Percentiles rank a stretch among this genome's conserved stretches.
phyloP scores from a whole-genome alignment of 2,113 vertebrate genomes.

The Megaceryle torquata region DNA sequence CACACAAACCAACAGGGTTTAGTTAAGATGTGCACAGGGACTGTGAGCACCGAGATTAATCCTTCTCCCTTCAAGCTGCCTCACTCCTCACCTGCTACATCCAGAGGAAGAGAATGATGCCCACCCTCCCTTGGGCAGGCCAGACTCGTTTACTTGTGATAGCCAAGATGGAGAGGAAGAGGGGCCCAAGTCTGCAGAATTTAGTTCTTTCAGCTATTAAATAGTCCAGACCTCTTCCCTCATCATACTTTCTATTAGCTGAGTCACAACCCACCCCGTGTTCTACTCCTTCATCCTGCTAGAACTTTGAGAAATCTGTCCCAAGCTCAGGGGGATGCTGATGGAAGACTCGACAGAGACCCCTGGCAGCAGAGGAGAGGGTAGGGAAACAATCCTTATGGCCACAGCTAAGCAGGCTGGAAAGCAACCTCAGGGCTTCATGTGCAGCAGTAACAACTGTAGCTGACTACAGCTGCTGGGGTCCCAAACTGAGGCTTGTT shows the following conservation, averaged over 20 bases:
- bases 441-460: neutral
- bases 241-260: neutral
- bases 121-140: neutral
- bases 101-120: neutral
- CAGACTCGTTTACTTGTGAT: neutral
- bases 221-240: neutral
- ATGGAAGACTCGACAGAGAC: neutral
- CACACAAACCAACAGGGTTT: constrained; percentile 93
- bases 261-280: neutral
- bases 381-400: neutral
- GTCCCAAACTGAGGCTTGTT: neutral
- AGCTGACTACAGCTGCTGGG: neutral
- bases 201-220: neutral
- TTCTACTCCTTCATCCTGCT: neutral
- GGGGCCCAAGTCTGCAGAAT: neutral
- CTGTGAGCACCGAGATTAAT: constrained; percentile 83
- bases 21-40: constrained; percentile 86
- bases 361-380: neutral
- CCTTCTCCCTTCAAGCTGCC: constrained; percentile 61
- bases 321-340: neutral
- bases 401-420: neutral
- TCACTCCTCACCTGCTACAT: constrained; percentile 18
- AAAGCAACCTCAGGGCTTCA: neutral
- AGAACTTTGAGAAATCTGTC: neutral
- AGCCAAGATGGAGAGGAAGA: neutral